A percentile compares a stretch with the other conserved stretches of the same genome.
These are phyloP conservation scores for Pseudotriccus pelzelni DNA, from an alignment of 2,797 vertebrate genomes.

Conservation along the genomic window DNA sequence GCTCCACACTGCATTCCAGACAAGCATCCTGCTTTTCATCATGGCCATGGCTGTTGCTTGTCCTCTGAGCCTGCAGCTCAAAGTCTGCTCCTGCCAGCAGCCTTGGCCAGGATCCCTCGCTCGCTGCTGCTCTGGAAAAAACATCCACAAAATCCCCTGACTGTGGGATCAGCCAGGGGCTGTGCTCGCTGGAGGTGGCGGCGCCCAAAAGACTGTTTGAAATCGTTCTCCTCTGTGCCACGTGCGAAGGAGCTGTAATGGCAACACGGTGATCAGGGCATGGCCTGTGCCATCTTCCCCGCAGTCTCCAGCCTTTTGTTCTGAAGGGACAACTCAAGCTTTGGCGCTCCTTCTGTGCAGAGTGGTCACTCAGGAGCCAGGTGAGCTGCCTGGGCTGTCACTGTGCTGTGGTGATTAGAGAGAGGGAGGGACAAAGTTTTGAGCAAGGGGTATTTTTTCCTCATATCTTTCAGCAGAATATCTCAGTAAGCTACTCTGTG, in stretches of 20 bases:
- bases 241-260: not conserved
- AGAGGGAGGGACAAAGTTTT: not conserved
- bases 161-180: not conserved
- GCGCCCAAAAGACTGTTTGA: not conserved
- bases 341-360: not conserved
- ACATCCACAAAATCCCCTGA: not conserved
- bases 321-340: not conserved
- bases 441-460: not conserved
- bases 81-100: not conserved
- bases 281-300: not conserved
- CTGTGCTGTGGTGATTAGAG: not conserved
- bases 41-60: not conserved
- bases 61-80: not conserved
- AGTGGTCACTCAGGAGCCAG: not conserved
- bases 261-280: not conserved
- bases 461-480: not conserved
- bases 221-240: not conserved
- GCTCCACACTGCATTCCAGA: not conserved
- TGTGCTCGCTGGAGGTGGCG: not conserved
- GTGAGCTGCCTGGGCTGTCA: not conserved
- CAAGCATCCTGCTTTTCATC: slow-evolving; percentile 53
- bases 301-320: not conserved
- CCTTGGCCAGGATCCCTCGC: not conserved
- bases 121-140: not conserved
- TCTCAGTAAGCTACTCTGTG: not conserved